Evolutionary conservation across 2,888 invertebrate genomes (phyloP).

Genomic region (Tortrix viridana): DNA sequence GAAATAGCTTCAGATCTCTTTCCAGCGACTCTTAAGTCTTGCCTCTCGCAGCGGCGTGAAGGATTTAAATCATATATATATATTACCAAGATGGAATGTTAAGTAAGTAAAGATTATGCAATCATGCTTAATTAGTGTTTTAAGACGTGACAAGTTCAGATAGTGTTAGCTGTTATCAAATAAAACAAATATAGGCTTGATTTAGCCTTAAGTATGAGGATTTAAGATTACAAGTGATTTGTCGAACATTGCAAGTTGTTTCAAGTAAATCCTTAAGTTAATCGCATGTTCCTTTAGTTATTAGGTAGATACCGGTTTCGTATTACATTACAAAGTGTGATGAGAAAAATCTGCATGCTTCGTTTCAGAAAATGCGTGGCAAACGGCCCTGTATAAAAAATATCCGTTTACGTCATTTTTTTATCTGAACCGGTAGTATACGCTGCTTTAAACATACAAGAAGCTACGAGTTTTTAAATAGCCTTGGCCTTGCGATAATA

Average conservation of each 20-base stretch:
- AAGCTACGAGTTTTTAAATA: conserved; percentile 52
- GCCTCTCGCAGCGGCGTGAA: background rate
- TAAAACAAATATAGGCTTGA: conserved; percentile 4
- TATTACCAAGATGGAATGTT: conserved; percentile 6
- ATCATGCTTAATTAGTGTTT: conserved; percentile 8
- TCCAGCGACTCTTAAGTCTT: conserved; percentile 48
- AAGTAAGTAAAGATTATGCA: conserved; percentile 14
- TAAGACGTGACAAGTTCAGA: conserved; percentile 11
- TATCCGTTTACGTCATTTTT: conserved; percentile 40
- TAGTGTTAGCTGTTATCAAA: conserved; percentile 4
- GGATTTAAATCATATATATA: background rate
- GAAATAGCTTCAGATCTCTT: conserved; percentile 43
- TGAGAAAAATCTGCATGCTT: too few species aligned
- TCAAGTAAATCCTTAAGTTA: too few species aligned
- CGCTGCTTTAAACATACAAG: conserved; percentile 38
- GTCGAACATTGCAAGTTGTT: too few species aligned
- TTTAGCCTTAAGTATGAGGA: too few species aligned
- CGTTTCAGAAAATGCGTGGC: conserved; percentile 25
- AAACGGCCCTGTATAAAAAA: conserved; percentile 37
- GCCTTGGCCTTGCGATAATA: conserved; percentile 61
- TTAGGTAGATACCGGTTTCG: too few species aligned
- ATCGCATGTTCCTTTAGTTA: too few species aligned
- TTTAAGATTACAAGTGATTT: too few species aligned
- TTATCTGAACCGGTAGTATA: conserved; percentile 39
- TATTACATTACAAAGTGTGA: too few species aligned